phyloP scores from a whole-genome alignment of 2,888 invertebrate species.

The Drosophila lacicola region DNA sequence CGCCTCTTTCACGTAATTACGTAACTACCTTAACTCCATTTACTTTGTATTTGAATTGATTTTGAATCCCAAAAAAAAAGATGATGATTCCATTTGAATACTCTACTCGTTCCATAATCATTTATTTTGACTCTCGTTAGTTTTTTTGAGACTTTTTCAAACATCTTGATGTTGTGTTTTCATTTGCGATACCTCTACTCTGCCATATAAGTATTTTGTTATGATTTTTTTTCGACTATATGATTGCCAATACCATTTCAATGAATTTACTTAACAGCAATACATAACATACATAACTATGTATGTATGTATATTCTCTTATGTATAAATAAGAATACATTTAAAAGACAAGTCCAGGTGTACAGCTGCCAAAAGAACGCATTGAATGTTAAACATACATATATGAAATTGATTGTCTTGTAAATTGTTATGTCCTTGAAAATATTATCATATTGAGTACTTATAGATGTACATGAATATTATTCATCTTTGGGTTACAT shows the following conservation, averaged over 20 bases:
- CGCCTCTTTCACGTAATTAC: conserved; percentile 59
- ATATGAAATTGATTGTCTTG: conserved; percentile 72
- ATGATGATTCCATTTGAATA: conserved; percentile 33
- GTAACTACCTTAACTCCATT: conserved; percentile 41
- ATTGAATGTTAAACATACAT: conserved; percentile 63
- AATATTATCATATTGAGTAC: conserved; percentile 35
- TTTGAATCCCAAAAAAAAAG: too few relatives aligned
- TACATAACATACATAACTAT: conserved; percentile 14
- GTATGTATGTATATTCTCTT: conserved; percentile 15
- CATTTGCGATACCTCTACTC: conserved; percentile 69
- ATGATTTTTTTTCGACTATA: conserved; percentile 30
- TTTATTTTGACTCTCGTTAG: conserved; percentile 70
- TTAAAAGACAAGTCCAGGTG: conserved; percentile 29
- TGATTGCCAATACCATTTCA: conserved; percentile 35
- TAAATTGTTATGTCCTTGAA: conserved; percentile 71
- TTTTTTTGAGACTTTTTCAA: conserved; percentile 76
- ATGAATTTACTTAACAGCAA: conserved; percentile 36
- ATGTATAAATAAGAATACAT: conserved; percentile 27
- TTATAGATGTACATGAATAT: conserved; percentile 25
- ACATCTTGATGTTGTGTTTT: conserved; percentile 84
- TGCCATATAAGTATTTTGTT: conserved; percentile 46
- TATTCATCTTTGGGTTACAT: conserved; percentile 6
- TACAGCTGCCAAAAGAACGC: conserved; percentile 52
- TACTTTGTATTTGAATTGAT: conserved; percentile 31
- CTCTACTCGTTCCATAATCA: conserved; percentile 31